Percentiles rank a stretch among this genome's conserved stretches.
Evolutionary conservation across 2,888 invertebrate genomes (phyloP).

Genomic region (Caenorhabditis virilis): DNA sequence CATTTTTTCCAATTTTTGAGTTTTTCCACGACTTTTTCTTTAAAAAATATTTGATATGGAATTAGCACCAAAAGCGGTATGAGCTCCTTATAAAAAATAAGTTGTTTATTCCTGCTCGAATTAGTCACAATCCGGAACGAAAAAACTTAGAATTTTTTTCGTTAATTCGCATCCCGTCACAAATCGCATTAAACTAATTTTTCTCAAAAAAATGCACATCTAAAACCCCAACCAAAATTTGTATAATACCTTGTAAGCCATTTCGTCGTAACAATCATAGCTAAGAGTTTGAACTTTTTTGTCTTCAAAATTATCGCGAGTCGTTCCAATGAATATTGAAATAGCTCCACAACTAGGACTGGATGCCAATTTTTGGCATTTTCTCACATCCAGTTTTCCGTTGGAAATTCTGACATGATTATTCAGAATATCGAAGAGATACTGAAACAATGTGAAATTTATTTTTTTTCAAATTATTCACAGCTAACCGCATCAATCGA

Average conservation of each 20-base stretch:
- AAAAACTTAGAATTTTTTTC: no score
- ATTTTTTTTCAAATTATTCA: not conserved
- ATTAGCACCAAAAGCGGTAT: no score
- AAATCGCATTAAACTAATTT: no score
- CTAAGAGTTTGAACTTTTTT: conserved; percentile 49
- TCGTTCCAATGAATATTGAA: conserved; percentile 60
- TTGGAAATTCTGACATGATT: conserved; percentile 50
- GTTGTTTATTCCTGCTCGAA: no score
- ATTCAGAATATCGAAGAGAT: conserved; percentile 24
- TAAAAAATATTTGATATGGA: no score
- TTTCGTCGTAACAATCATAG: conserved; percentile 64
- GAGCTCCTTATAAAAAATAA: no score
- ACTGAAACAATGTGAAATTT: not conserved
- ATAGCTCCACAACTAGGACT: conserved; percentile 59
- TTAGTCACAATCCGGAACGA: no score
- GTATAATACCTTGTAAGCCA: conserved; percentile 56
- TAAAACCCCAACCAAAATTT: no score
- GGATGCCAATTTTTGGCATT: conserved; percentile 25
- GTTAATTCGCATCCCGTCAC: no score
- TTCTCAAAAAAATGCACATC: no score
- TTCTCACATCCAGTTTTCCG: conserved; percentile 32
- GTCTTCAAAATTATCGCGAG: conserved; percentile 58
- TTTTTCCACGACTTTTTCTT: no score
- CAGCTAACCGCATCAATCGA: no score
- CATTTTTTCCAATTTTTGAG: not conserved